These are phyloP conservation scores for Drosophila robusta DNA, from an alignment of 2,888 invertebrate genomes.

Conservation along the genomic window DNA sequence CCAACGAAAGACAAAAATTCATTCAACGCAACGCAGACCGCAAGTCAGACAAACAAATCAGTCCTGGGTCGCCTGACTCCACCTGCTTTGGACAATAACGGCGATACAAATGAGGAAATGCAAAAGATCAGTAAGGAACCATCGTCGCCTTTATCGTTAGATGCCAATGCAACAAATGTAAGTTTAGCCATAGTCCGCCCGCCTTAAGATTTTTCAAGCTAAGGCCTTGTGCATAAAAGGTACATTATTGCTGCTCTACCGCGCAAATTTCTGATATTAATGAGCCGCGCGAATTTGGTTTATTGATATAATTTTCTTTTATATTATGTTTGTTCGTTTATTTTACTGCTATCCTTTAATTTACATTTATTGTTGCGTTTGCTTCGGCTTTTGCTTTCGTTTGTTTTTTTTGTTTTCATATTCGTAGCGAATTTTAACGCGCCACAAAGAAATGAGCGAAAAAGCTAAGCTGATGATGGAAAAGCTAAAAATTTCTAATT, in stretches of 20 bases:
- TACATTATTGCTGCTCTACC: neutral
- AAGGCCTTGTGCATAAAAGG: neutral
- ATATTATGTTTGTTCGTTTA: constrained; percentile 19
- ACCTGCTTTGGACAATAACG: constrained; percentile 25
- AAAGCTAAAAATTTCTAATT: constrained; percentile 83
- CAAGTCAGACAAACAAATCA: constrained; percentile 44
- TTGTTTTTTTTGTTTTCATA: constrained; percentile 61
- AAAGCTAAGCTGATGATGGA: constrained; percentile 85
- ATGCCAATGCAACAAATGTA: constrained; percentile 86
- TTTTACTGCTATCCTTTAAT: constrained; percentile 28
- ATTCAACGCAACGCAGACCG: constrained; percentile 78
- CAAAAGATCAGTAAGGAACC: constrained; percentile 56
- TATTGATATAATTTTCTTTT: constrained; percentile 5
- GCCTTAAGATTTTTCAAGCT: neutral
- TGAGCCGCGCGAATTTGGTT: neutral
- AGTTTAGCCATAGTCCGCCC: constrained; percentile 75
- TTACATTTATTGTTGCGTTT: constrained; percentile 58
- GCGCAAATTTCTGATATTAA: neutral
- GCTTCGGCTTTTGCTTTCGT: constrained; percentile 59
- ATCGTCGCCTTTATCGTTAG: constrained; percentile 81
- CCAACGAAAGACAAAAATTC: constrained; percentile 89
- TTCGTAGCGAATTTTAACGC: constrained; percentile 84
- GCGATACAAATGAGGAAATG: constrained; percentile 37
- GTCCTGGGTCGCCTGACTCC: constrained; percentile 35
- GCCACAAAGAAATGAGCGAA: constrained; percentile 85